Evolutionary conservation across 2,888 invertebrate genomes (phyloP).

Genomic region (Nymphalis urticae): DNA sequence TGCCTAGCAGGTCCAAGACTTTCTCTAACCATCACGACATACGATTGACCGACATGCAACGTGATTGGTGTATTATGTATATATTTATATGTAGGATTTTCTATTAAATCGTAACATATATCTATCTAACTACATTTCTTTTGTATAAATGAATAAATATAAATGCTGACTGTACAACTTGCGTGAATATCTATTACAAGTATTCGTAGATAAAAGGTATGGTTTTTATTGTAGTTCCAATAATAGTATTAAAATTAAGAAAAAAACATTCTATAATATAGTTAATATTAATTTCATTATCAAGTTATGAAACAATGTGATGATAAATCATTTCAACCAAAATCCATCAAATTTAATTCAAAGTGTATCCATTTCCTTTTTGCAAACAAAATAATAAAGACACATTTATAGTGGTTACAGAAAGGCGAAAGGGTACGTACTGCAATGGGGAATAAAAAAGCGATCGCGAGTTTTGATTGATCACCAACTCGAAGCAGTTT

Average conservation of each 20-base stretch:
- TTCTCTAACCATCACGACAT: conserved; percentile 14
- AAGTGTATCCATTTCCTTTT: conserved; percentile 73
- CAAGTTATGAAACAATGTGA: conserved; percentile 27
- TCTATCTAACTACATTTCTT: not conserved
- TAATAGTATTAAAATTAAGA: too few species aligned
- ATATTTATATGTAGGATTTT: not conserved
- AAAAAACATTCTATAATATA: too few species aligned
- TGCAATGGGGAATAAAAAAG: conserved; percentile 75
- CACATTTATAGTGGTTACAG: conserved; percentile 74
- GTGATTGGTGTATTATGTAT: not conserved
- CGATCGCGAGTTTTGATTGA: conserved; percentile 77
- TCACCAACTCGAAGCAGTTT: conserved; percentile 75
- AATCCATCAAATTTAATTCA: conserved; percentile 73
- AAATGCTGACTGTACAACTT: not conserved
- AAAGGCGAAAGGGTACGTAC: conserved; percentile 70
- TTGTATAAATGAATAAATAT: not conserved
- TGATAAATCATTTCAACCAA: conserved; percentile 52
- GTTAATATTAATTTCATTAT: conserved; percentile 20
- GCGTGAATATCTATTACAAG: too few species aligned
- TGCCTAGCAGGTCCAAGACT: conserved; percentile 3
- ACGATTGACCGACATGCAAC: conserved; percentile 2
- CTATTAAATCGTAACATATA: not conserved
- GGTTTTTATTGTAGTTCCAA: too few species aligned
- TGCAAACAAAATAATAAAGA: conserved; percentile 74
- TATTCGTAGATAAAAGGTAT: too few species aligned